Evolutionary conservation across 2,113 vertebrate species (phyloP), one percentile per base, ranked within the genome.

Genomic region (Microcebus murinus): DNA sequence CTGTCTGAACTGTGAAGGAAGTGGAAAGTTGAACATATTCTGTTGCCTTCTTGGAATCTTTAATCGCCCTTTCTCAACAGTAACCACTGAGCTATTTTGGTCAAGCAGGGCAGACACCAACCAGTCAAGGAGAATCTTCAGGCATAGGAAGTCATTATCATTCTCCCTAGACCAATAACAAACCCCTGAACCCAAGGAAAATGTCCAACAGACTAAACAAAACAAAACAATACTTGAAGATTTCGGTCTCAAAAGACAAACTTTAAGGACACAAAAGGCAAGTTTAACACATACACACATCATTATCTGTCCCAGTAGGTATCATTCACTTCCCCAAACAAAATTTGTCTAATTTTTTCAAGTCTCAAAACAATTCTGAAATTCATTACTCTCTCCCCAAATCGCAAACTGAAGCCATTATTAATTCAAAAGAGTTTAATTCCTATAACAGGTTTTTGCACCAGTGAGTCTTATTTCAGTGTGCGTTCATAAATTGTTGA

Each of bases 1-100:
- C 98, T 88, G 96, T 98, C 93, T 98, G 98, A 96, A 99, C 98
- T 99, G 97, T 25, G 59, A 84, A 76, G 12, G 68, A 81, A 93
- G 94, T 2, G 18, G 42, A 82, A 83, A 98, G 92, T 42, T 76
- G 20, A 61, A 17, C 31, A 36, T 18, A 31, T 77, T 82, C 34
- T 48, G 8, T 2, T 39, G 13, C 29, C 27, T 68, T 42, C 36
- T 81, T 27, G 23, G 45, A 67, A 70, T 8, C 25, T 71, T 70
- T 39, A 29, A 8, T n/a, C 7, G 20, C 4, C 36, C 39, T 87
- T 57, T 76, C 36, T 6, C 21, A 57, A 76, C 3, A 85, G 31
- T 29, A 68, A 91, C 8, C 18, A 39, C 27, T 4, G 2, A 48
- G 11, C 18, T 55, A 34, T 31, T 48, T 23, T 48, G 36, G 31